Base-by-base conservation (phyloP, 2,113 vertebrate genomes). In the Odobenus rosmarus region DNA sequence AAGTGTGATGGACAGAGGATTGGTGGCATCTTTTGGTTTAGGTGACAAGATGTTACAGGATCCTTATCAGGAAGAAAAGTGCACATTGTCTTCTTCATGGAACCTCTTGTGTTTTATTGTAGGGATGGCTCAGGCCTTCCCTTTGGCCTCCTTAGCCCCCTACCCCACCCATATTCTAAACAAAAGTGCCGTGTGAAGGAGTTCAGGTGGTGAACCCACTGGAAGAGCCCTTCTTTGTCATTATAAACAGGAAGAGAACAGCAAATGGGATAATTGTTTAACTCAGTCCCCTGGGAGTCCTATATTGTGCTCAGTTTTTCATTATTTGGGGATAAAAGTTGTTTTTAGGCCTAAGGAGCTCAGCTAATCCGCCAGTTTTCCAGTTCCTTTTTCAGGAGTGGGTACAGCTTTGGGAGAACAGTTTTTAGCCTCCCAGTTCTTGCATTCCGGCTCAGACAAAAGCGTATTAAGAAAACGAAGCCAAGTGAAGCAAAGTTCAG, bases 401-500 rank as follows among this genome's bases (percentile, higher is more conserved):
- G 71, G 36, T 31, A 62, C 36, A 82, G 46, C 49, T 89, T 89
- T 82, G 28, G 33, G 31, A 92, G 46, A 96, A 77, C 42, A 81
- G 80, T 83, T 90, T 88, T 42, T 23, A 42, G 2, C 39, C 39
- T 82, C 28, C 51, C 2, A 19, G 26, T 26, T 36, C 71, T 85
- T 77, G 77, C 64, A 59, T 88, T 92, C 49, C 33, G n/a, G 69
- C n/a, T 69, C 93, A 84, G 51, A 96, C 86, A 95, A 96, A 96
- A 93, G 69, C 15, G 21, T 26, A 57, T 69, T 72, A 92, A 89
- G 88, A 83, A 89, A 89, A 89, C 55, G 69, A 87, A 94, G 95
- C 92, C 97, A 97, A 97, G 31, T 97, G 87, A 95, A 95, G 92
- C 87, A 96, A 91, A 97, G 93, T 95, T 97, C 93, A 91, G 31